Base-by-base conservation (phyloP, 2,888 invertebrate genomes). In the Cheilosia urbana region DNA sequence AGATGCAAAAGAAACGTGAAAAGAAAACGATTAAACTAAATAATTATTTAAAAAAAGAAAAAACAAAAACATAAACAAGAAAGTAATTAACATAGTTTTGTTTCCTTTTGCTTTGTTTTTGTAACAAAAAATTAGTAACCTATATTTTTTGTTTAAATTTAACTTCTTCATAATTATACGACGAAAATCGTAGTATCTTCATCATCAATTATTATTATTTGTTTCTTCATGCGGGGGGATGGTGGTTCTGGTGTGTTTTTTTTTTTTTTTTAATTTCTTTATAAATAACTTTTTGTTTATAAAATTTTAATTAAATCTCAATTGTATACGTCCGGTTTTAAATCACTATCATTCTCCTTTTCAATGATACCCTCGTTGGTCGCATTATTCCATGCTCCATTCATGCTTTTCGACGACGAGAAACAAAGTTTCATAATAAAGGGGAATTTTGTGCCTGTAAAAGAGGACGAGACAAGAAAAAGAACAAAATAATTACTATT, bases 351-450 rank as follows among this genome's bases (percentile, higher is more conserved):
- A 87, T 92, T 92, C 89, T 92, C 92, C 88, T 92, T 92, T 87
- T 92, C 92, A 88, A 92, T 91, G 89, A 91, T 92, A 81, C 92
- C 92, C 87, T 92, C 92, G 79, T 90, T 91, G 85, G 91, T 89
- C 57, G 92, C 92, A 89, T 92, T 92, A 87, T 92, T 92, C 92
- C 94, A 95, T 93, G 92, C 94, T 92, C 92, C 95, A 93, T 92
- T 92, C 92, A 92, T 92, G 90, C 92, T 92, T 90, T 92, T 92
- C 85, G 96, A 95, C 82, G 98, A 97, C 21, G 98, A 98, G 94
- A 99, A 99, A 92, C 99, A 99, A 89, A 99, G 94, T 93, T 99
- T 99, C 96, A 99, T 97, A 90, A 98, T 97, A 94, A 98, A 99
- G 89, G 99, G 99, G 93, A 98, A 98, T 94, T 98, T 98, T 88